Base-by-base conservation (phyloP, 2,113 vertebrate species). In the Taxidea taxus region DNA sequence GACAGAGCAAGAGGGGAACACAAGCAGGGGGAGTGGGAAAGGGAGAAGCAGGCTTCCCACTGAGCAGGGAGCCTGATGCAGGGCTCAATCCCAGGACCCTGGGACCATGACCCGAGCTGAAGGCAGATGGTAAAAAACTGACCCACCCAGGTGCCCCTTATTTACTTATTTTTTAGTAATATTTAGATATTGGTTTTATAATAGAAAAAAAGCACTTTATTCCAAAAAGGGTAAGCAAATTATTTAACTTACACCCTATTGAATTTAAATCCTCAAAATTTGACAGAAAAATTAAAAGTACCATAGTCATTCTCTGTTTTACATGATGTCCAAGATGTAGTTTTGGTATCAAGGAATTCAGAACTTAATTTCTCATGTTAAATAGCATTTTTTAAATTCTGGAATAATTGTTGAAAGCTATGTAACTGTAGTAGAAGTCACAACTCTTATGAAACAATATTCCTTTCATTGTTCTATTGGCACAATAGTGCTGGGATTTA, bases 391-490 rank as follows among this genome's bases (percentile, higher is more conserved):
- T 20, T 64, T 3, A 37, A 15, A 70, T 29, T 58, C 77, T 66
- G 20, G 23, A 70, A 82, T 88, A 94, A 64, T 58, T 42, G 4
- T 51, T 75, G 82, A 90, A 84, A 77, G 39, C 51, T 86, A n/a
- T 74, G 58, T 60, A 89, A 72, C 42, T 89, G 15, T 78, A 74
- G 78, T 78, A 88, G 95, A 96, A 60, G 88, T 90, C 64, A 60
- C 47, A 78, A 54, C 34, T 90, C 80, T 68, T 27, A 80, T 44
- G 88, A 90, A 91, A 96, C 78, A 95, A 77, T 90, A 92, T 97
- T 98, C 95, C 68, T 72, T 97, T 97, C 91, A 90, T 96, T 87
- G 15, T 56, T 80, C 47, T 96, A 44, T 95, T 97, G 97, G 77
- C 78, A 95, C 39, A 95, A 81, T 47, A 93, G 18, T 31, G 62